Percentiles rank a stretch among this genome's conserved stretches.
Conservation (phyloP, 2,888 invertebrate genomes). For the Tipula vernalis region DNA sequence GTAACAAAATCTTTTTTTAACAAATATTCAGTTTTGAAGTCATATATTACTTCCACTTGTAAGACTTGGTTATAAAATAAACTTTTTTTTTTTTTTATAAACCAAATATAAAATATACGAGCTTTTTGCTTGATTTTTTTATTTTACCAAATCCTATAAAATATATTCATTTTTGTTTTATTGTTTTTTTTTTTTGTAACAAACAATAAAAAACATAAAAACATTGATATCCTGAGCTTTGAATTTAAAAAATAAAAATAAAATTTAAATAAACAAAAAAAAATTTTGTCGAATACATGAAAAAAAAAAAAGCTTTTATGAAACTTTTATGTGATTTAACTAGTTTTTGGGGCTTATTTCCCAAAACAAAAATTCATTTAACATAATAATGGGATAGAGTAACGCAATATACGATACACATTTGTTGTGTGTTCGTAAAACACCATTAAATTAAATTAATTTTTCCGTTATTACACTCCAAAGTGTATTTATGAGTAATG, state of each 20-base stretch:
- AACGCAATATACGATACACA: neutral
- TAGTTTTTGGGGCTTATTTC: neutral
- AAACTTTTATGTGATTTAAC: neutral
- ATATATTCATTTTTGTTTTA: constrained; percentile 4
- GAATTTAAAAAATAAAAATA: neutral
- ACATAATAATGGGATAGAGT: constrained; percentile 4
- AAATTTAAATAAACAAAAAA: neutral
- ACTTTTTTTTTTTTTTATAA: neutral
- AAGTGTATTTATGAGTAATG: constrained; percentile 4
- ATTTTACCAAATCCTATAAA: neutral
- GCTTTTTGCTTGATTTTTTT: neutral
- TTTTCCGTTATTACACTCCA: neutral
- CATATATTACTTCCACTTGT: neutral
- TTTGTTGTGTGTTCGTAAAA: neutral
- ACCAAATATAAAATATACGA: neutral
- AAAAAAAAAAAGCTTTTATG: neutral
- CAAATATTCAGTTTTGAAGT: neutral
- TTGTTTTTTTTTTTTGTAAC: neutral
- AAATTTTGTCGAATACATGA: neutral
- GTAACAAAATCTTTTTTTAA: neutral
- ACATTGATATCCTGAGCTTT: neutral
- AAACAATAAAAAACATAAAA: neutral
- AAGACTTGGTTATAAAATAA: neutral
- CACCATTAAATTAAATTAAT: neutral
- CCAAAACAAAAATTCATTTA: neutral